phyloP scores from a whole-genome alignment of 2,888 invertebrate genomes.

The Dasypolia templi region DNA sequence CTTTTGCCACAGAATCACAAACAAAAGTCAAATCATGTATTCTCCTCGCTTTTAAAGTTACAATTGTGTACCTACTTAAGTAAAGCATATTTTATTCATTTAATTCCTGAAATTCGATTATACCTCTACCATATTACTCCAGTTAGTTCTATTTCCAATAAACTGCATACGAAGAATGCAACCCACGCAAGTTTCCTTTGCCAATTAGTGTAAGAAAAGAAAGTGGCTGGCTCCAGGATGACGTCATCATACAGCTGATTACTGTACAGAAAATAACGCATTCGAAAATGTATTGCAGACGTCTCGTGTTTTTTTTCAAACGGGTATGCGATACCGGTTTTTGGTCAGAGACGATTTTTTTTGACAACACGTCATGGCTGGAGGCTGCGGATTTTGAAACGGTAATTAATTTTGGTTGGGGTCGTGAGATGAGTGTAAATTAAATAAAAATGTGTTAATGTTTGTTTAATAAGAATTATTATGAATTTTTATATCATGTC shows the following conservation, averaged over 20 bases:
- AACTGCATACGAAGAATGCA: slow-evolving; percentile 29
- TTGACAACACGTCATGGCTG: slow-evolving; percentile 48
- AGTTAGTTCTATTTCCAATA: slow-evolving; percentile 24
- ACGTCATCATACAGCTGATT: slow-evolving; percentile 64
- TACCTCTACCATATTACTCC: not conserved
- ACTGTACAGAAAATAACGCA: slow-evolving; percentile 56
- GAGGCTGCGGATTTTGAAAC: slow-evolving; percentile 45
- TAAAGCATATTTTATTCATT: not conserved
- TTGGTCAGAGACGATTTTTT: slow-evolving; percentile 39
- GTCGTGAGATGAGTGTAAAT: slow-evolving; percentile 4
- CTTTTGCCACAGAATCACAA: not conserved
- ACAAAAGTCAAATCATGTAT: not conserved
- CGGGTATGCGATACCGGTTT: slow-evolving; percentile 53
- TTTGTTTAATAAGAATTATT: not conserved
- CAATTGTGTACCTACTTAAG: not conserved
- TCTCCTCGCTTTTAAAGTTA: not conserved
- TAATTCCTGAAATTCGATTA: slow-evolving; percentile 2
- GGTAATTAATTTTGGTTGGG: slow-evolving; percentile 50
- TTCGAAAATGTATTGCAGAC: slow-evolving; percentile 55
- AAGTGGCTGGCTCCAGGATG: slow-evolving; percentile 59
- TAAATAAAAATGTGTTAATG: not conserved
- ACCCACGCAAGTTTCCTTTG: slow-evolving; percentile 38
- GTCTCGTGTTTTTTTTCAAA: slow-evolving; percentile 52
- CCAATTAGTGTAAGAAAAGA: slow-evolving; percentile 62
- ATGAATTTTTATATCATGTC: not conserved